Percentiles rank a stretch among this genome's conserved stretches.
Conservation (phyloP, 1,140 invertebrate species). For the Onthophagus taurus region DNA sequence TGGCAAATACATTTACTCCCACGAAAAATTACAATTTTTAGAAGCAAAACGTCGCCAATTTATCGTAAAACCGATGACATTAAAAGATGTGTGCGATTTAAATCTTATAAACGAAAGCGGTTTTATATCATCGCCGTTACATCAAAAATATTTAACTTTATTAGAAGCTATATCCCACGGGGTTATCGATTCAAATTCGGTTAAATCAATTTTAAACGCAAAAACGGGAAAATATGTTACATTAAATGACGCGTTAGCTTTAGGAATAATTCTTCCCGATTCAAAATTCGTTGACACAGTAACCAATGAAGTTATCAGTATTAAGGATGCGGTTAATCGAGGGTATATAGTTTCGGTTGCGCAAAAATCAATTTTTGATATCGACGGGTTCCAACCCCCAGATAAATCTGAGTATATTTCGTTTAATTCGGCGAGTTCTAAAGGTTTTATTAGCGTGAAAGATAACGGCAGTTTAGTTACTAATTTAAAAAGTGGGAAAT, state of each 20-base stretch:
- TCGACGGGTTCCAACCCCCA: slow-evolving; percentile 82
- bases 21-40: slow-evolving; percentile 67
- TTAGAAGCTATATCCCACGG: slow-evolving; percentile 74
- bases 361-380: slow-evolving; percentile 83
- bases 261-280: slow-evolving; percentile 65
- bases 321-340: slow-evolving; percentile 73
- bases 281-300: slow-evolving; percentile 62
- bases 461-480: slow-evolving; percentile 59
- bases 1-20: slow-evolving; percentile 70
- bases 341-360: slow-evolving; percentile 82
- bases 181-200: slow-evolving; percentile 71
- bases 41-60: slow-evolving; percentile 70
- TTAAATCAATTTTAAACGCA: slow-evolving; percentile 77
- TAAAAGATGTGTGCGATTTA: slow-evolving; percentile 78
- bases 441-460: slow-evolving; percentile 67
- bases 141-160: slow-evolving; percentile 64
- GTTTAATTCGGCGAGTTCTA: slow-evolving; percentile 75
- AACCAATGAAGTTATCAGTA: slow-evolving; percentile 58
- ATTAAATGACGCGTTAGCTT: slow-evolving; percentile 70
- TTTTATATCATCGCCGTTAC: slow-evolving; percentile 69
- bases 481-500: slow-evolving; percentile 64
- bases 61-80: slow-evolving; percentile 79
- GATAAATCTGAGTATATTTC: slow-evolving; percentile 72
- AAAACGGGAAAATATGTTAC: slow-evolving; percentile 70
- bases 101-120: slow-evolving; percentile 70